phyloP scores from a whole-genome alignment of 2,888 invertebrate genomes.

The Ochropleura plecta region DNA sequence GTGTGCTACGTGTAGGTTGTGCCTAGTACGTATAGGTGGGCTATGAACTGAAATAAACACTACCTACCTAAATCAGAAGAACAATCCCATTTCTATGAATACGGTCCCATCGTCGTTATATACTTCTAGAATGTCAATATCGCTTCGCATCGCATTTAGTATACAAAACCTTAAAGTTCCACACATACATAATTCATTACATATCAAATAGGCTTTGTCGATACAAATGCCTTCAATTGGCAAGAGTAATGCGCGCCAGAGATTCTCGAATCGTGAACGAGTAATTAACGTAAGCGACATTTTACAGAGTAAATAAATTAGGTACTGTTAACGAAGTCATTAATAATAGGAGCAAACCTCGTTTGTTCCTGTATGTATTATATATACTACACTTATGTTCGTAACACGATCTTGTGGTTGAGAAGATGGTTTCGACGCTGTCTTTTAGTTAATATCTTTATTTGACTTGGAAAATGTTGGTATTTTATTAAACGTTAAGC shows the following conservation, averaged over 20 bases:
- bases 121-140: not conserved
- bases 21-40: no score
- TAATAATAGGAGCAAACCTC: constrained; percentile 57
- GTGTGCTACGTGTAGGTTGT: no score
- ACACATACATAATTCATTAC: constrained; percentile 56
- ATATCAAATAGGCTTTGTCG: constrained; percentile 44
- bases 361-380: constrained; percentile 46
- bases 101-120: no score
- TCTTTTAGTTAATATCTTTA: constrained; percentile 24
- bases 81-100: no score
- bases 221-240: constrained; percentile 58
- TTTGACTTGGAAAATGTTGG: constrained; percentile 30
- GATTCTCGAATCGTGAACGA: constrained; percentile 49
- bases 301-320: constrained; percentile 63
- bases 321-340: constrained; percentile 61
- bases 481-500: not conserved
- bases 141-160: not conserved
- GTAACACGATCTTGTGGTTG: constrained; percentile 36
- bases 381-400: constrained; percentile 32
- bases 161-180: not conserved
- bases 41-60: no score
- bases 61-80: no score
- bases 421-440: constrained; percentile 10
- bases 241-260: constrained; percentile 51
- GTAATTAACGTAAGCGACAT: constrained; percentile 64